Evolutionary conservation across 2,113 vertebrate genomes (phyloP).

Genomic region (Sinocyclocheilus anophthalmus): DNA sequence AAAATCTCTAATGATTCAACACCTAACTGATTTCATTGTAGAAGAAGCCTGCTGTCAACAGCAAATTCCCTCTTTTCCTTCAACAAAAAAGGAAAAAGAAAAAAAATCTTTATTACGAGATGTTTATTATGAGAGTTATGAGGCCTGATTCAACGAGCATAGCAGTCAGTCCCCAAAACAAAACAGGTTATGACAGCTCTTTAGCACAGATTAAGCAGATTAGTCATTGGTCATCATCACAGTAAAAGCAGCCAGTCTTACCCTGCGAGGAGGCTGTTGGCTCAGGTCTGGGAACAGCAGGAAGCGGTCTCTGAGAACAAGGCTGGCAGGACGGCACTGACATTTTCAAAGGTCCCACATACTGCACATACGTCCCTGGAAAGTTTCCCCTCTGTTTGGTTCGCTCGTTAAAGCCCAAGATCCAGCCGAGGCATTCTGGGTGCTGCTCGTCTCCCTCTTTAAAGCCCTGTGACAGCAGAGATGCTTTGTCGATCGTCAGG

Average conservation of each 20-base stretch:
- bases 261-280: slow-evolving; percentile 71
- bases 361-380: slow-evolving; percentile 91
- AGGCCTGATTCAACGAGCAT: slow-evolving; percentile 8
- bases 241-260: slow-evolving; percentile 64
- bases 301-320: slow-evolving; percentile 85
- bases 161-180: slow-evolving; percentile 49
- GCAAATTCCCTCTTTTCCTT: background rate
- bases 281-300: slow-evolving; percentile 79
- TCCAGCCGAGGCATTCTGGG: slow-evolving; percentile 87
- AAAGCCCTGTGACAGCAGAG: slow-evolving; percentile 83
- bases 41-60: too few species aligned
- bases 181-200: slow-evolving; percentile 57
- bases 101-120: too few species aligned
- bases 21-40: too few species aligned
- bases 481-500: slow-evolving; percentile 86
- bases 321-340: slow-evolving; percentile 79
- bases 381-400: slow-evolving; percentile 92
- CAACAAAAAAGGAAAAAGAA: background rate
- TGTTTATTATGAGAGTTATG: background rate
- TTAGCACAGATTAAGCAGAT: slow-evolving; percentile 59
- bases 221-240: slow-evolving; percentile 55
- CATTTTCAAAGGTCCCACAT: slow-evolving; percentile 84
- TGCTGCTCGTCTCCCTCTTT: slow-evolving; percentile 83
- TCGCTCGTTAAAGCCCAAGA: slow-evolving; percentile 88
- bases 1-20: too few species aligned